These are phyloP conservation scores for Meloidogyne chitwoodi DNA, from an alignment of 1,140 invertebrate genomes.

Conservation along the genomic window DNA sequence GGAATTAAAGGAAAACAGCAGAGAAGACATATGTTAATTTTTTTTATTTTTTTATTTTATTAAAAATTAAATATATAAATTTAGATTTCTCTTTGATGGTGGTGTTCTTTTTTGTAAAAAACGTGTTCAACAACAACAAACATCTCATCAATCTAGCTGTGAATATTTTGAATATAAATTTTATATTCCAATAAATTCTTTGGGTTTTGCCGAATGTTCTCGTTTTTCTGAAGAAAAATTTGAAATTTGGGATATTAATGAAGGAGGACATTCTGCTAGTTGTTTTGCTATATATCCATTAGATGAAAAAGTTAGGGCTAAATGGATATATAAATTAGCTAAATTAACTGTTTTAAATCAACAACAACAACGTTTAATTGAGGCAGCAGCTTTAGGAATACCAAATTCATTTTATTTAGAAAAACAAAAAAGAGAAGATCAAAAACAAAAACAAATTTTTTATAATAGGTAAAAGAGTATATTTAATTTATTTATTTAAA, in stretches of 20 bases:
- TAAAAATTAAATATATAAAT: too few relatives aligned
- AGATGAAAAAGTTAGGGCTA: constrained; percentile 44
- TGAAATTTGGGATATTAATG: constrained; percentile 54
- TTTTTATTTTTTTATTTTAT: not conserved
- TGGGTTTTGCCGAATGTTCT: constrained; percentile 51
- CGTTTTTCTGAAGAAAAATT: constrained; percentile 36
- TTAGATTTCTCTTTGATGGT: constrained; percentile 56
- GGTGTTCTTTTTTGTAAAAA: constrained; percentile 58
- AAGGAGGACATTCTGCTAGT: constrained; percentile 34
- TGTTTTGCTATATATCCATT: constrained; percentile 47
- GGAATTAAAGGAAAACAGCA: constrained; percentile 17
- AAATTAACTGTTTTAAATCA: constrained; percentile 33
- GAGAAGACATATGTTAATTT: constrained; percentile 5
- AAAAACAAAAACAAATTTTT: not conserved
- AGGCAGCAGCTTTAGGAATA: not conserved
- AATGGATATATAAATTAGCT: constrained; percentile 51
- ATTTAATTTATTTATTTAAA: not conserved
- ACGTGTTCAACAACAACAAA: constrained; percentile 27
- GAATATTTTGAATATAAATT: constrained; percentile 59
- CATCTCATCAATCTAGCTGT: constrained; percentile 32
- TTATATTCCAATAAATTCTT: constrained; percentile 45
- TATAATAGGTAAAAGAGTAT: not conserved
- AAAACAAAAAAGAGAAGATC: not conserved
- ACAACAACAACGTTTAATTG: constrained; percentile 19
- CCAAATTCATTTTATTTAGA: not conserved